Evolutionary conservation across 1,140 invertebrate species (phyloP), one percentile per base, ranked within the genome.

Genomic region (Eueides isabella): DNA sequence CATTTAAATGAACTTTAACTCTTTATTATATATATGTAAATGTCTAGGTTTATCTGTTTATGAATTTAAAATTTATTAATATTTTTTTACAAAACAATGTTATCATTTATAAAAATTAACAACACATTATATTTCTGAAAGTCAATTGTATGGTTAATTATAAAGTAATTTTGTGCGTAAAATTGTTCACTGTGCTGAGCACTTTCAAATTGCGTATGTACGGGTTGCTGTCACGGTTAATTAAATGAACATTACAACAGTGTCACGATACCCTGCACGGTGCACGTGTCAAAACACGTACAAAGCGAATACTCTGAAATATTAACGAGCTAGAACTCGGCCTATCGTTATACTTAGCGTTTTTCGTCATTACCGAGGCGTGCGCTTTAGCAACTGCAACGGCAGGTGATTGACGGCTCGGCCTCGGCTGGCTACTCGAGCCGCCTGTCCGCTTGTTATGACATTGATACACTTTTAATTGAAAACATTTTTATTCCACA

Each of bases 221-320:
- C 7, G 7, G 7, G 26, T 44, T 55, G 19, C 11, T 23, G 19
- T 55, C 48, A 55, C 48, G 48, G 48, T 55, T 55, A 55, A 55
- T 55, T 55, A 55, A 55, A 55, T 55, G 48, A 23, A 11, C 48
- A 55, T 55, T 26, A 55, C 48, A 23, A 26, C 23, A 55, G 7
- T 26, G 23, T 9, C 11, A 12, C 48, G 19, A 55, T 23, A 55
- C 48, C 6, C 48, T 23, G n/a, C 23, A 55, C 48, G 48, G 19
- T 23, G n/a, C 23, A 55, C 48, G 48, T 55, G 48, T 55, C 48
- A 55, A 55, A 55, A 55, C 48, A 55, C 23, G 19, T 55, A 55
- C 48, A 55, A 55, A 55, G 48, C 48, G 48, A 26, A 26, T 55
- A 55, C 23, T 12, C 7, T 23, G 48, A 23, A 55, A 26, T 11